Evolutionary conservation across 2,888 invertebrate species (phyloP), one percentile per base, ranked within the genome.

Genomic region (Rhamnusium bicolor): DNA sequence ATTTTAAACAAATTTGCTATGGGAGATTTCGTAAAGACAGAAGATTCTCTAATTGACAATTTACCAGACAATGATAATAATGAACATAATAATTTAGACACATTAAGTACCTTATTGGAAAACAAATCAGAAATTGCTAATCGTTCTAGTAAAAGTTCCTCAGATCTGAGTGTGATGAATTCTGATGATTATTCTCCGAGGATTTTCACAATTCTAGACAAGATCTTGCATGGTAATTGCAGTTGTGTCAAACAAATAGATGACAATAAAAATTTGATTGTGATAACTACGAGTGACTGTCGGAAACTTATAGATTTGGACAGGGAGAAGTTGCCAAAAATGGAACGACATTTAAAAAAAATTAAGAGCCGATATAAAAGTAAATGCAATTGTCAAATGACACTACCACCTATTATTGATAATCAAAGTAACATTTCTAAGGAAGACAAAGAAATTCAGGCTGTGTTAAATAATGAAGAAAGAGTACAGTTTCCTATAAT

Each of bases 291-390:
- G 14, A 74, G 65, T 1, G 74, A 78, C 19, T 79, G 80, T 60
- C 65, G 74, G 19, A 76, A 70, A 56, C 54, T 79, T 18, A 24
- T 80, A 29, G 69, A 77, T 27, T 51, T 79, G 14, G 75, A 79
- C 46, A 72, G 66, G 40, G 61, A 60, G 7, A 69, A 60, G 27
- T 69, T 77, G n/a, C 65, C 68, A 10, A 78, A 75, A 60, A 56
- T 79, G 1, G 71, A 73, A 27, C 66, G 58, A 40, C 46, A 53
- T 32, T 63, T 68, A 16, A 32, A 68, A 58, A 69, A 69, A n/a
- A 70, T 69, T 14, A 53, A 51, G 18, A 14, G 47, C 3, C 29
- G 46, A 27, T 21, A 53, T 18, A 18, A 19, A 14, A 10, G 2
- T 12, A n/a, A 18, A 4, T 10, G 19, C 21, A 14, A 7, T 8